These are phyloP conservation scores for Perccottus glenii DNA, from an alignment of 2,113 vertebrate genomes.

Conservation along the genomic window DNA sequence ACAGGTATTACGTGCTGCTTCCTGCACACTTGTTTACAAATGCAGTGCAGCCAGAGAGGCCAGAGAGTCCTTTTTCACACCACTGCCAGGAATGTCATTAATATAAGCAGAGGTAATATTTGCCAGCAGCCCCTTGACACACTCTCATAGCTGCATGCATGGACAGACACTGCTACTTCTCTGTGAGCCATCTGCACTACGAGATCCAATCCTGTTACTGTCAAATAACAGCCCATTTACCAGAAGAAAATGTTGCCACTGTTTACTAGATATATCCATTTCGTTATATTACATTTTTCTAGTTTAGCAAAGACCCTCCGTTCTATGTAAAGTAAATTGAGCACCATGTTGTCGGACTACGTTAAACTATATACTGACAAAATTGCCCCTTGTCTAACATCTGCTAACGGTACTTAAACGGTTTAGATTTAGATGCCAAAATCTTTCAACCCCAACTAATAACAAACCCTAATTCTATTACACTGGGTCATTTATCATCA, in stretches of 20 bases:
- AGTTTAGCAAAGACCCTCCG: too few relatives aligned
- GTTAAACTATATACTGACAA: too few relatives aligned
- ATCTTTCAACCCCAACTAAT: too few relatives aligned
- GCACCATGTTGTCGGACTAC: too few relatives aligned
- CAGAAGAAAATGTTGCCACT: background rate
- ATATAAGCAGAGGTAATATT: slow-evolving; percentile 59
- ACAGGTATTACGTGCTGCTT: slow-evolving; percentile 8
- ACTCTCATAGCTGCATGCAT: slow-evolving; percentile 23
- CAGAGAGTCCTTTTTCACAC: slow-evolving; percentile 44
- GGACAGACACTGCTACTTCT: slow-evolving; percentile 30
- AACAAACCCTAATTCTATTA: too few relatives aligned
- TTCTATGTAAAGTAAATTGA: too few relatives aligned
- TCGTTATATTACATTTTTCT: too few relatives aligned
- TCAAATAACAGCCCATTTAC: background rate
- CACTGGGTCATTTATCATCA: too few relatives aligned
- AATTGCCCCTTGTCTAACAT: too few relatives aligned
- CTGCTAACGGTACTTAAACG: too few relatives aligned
- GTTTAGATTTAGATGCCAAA: too few relatives aligned
- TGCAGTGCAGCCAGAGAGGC: slow-evolving; percentile 38
- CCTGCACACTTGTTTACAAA: slow-evolving; percentile 65
- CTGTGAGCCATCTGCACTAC: slow-evolving; percentile 6
- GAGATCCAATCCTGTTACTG: slow-evolving; percentile 7
- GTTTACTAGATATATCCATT: too few relatives aligned
- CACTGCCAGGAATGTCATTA: slow-evolving; percentile 70
- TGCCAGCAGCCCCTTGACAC: slow-evolving; percentile 6